phyloP scores from a whole-genome alignment of 2,797 vertebrate genomes.

The Cyclura pinguis region DNA sequence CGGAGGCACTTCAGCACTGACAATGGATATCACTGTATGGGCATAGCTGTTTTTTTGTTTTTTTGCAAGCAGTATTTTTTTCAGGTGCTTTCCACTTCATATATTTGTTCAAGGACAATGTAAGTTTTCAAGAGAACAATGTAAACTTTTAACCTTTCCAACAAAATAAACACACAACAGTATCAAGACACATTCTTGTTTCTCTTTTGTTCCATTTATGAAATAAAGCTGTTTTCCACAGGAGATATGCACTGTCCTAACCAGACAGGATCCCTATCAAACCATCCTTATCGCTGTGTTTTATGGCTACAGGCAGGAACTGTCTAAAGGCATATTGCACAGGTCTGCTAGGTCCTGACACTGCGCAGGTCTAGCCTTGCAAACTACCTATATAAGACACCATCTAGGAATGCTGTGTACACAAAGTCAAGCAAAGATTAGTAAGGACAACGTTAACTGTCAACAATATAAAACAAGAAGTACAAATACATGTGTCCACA shows the following conservation, averaged over 20 bases:
- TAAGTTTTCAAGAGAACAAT: not conserved
- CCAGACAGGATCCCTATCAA: not conserved
- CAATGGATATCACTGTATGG: not conserved
- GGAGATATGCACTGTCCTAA: not conserved
- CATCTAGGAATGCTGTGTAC: not conserved
- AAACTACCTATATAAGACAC: not conserved
- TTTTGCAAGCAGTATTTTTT: not conserved
- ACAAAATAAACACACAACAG: not conserved
- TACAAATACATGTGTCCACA: not conserved
- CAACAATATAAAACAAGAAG: not conserved
- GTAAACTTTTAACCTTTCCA: conserved; percentile 11
- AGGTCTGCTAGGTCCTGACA: no score
- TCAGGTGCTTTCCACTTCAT: conserved; percentile 16
- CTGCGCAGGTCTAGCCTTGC: not conserved
- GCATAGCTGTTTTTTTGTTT: not conserved
- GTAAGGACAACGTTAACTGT: not conserved
- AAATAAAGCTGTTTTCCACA: not conserved
- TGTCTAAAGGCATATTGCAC: not conserved
- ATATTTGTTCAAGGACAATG: not conserved
- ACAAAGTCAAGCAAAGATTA: not conserved
- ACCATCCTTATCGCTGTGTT: not conserved
- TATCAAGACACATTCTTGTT: not conserved
- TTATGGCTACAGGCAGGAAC: not conserved
- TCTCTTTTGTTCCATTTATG: not conserved
- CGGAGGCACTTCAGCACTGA: not conserved